Base-by-base conservation (phyloP, 2,888 invertebrate genomes). In the Sarcophaga subvicina region DNA sequence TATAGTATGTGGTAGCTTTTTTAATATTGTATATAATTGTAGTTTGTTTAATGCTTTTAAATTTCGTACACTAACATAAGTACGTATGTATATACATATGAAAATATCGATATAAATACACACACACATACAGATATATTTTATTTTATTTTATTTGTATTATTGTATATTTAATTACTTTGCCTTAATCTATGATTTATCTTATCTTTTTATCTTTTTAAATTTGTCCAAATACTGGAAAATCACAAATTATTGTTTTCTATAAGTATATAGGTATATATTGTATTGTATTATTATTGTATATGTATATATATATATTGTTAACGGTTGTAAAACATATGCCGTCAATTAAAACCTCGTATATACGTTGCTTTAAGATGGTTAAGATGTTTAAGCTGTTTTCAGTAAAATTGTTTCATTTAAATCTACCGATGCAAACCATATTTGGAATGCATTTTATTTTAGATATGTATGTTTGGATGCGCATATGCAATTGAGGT, bases 21-120 rank as follows among this genome's bases (percentile, higher is more conserved):
- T 37, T 8, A 37, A 37, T 37, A 37, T 37, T 37, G 37, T 37
- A 54, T 62, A 63, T 73, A 11, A 59, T 59, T 72, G 27, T 63
- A 63, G 37, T 45, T 37, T 37, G 37, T 37, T 37, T 37, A 37
- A 37, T 37, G 37, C 37, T 54, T 54, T 54, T 17, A 54, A 54
- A 66, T 76, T n/a, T 73, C 14, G 17, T 37, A 37, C 37, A 37
- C 37, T 37, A 37, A 37, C 20, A 49, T 27, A 47, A 49, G 49
- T 76, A 14, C 60, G 62, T 62, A 71, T 54, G 73, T 75, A 75
- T 45, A 70, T 79, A 78, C 54, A 27, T 78, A 27, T 49, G 49
- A 49, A 49, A 49, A 14, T 14, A 49, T 49, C 37, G 6, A 37
- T 37, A 37, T 47, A 47, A 10, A 70, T 25, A 67, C 12, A 69